Evolutionary conservation across 2,888 invertebrate genomes (phyloP), one percentile per base, ranked within the genome.

Genomic region (Graphium colonna): DNA sequence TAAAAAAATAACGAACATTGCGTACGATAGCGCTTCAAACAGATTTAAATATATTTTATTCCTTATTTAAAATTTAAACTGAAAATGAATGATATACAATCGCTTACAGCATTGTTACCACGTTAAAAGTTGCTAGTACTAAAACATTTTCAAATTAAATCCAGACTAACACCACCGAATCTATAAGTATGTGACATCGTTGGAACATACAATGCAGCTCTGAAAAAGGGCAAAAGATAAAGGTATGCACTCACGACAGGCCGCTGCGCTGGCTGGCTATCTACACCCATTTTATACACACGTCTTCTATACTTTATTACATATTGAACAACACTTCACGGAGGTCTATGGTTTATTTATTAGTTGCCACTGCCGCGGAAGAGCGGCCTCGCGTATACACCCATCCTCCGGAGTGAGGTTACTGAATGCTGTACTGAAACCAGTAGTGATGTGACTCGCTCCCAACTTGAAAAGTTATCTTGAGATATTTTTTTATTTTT

Each of bases 211-310:
- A 55, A 42, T 57, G 57, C 57, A 58, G 54, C 44, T 18, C 33
- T 52, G 51, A 56, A 41, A 56, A 52, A 59, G 48, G 52, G 42
- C 52, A 36, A 52, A n/a, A 43, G 52, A 57, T 15, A n/a, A 18
- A 49, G 49, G 33, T 40, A 33, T 39, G 55, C 62, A 79, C 82
- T 77, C 52, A 84, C 82, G 52, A 69, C 67, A 1, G 72, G 65
- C 45, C 82, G 65, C 53, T 75, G 77, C 56, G 76, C 68, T 3
- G 79, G 80, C 43, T 77, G 44, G 57, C 79, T 84, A 63, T 87
- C 87, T 63, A 85, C 83, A 49, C 87, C 86, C 85, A 86, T 86
- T 49, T 65, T 63, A 64, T 64, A 53, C 60, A 57, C 51, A 65
- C 10, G 65, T 64, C 64, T 69, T 62, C 68, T 72, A 74, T 69